A percentile compares a stretch with the other conserved stretches of the same genome.
phyloP scores from a whole-genome alignment of 2,888 invertebrate genomes.

The Himalopsyche kuldschensis region DNA sequence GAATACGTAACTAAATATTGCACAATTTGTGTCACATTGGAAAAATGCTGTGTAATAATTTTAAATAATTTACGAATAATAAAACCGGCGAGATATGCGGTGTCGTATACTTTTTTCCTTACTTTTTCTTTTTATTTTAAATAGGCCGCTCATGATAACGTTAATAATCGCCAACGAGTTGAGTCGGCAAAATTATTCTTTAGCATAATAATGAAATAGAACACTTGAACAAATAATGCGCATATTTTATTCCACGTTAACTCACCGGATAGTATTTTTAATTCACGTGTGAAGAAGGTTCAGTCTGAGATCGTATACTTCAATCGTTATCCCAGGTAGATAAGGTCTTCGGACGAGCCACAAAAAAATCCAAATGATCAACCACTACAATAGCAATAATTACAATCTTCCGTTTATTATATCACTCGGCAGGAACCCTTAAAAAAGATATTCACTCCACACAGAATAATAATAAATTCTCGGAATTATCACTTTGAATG shows the following conservation, averaged over 20 bases:
- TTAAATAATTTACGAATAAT: too few species aligned
- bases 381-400: background rate
- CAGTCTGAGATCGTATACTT: background rate
- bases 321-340: background rate
- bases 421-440: background rate
- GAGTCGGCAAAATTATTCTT: background rate
- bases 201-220: background rate
- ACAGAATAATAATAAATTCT: background rate
- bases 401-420: background rate
- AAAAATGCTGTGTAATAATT: too few species aligned
- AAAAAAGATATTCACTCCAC: background rate
- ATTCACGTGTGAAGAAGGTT: background rate
- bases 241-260: background rate
- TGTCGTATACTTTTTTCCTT: background rate
- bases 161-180: background rate
- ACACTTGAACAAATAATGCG: background rate
- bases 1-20: too few species aligned
- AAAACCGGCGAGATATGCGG: background rate
- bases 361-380: background rate
- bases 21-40: too few species aligned
- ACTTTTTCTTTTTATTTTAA: background rate
- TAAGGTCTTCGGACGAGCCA: background rate
- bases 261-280: background rate
- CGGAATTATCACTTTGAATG: background rate
- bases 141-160: background rate